Percentiles rank a stretch among this genome's conserved stretches.
Conservation (phyloP, 2,113 vertebrate species). For the Illadopsis cleaveri region DNA sequence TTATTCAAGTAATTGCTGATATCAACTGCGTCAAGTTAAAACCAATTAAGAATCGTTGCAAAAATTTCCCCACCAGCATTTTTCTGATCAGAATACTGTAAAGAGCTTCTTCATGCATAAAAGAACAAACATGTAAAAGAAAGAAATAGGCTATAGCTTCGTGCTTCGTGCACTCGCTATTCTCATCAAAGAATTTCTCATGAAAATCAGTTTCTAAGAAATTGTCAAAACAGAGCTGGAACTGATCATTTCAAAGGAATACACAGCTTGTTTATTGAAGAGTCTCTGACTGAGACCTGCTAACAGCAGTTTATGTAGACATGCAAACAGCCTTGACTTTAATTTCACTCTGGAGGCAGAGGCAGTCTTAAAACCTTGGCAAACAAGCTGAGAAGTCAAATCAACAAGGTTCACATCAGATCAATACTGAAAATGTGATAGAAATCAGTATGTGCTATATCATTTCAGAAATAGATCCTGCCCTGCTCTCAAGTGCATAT, state of each 20-base stretch:
- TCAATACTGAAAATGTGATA: constrained; percentile 61
- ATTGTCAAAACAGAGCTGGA: not conserved
- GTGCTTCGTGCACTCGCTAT: not conserved
- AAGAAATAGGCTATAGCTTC: not conserved
- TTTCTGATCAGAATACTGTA: not conserved
- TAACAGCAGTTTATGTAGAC: constrained; percentile 10
- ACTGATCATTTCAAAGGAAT: not conserved
- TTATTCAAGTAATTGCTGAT: not conserved
- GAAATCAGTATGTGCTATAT: constrained; percentile 20
- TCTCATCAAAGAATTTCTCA: not conserved
- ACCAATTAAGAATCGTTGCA: not conserved
- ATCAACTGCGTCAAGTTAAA: not conserved
- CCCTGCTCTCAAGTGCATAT: not conserved
- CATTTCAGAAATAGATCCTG: constrained; percentile 34
- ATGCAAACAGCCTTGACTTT: constrained; percentile 7
- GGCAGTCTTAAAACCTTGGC: not conserved
- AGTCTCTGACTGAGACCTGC: constrained; percentile 3
- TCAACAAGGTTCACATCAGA: constrained; percentile 16
- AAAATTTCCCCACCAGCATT: not conserved
- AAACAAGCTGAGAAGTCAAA: constrained; percentile 2
- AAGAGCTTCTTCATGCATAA: not conserved
- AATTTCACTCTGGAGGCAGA: constrained; percentile 38
- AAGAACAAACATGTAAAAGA: not conserved
- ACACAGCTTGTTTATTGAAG: not conserved
- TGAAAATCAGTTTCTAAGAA: not conserved